These are phyloP conservation scores for Siphlonurus alternatus DNA, from an alignment of 2,888 invertebrate genomes.

Conservation along the genomic window DNA sequence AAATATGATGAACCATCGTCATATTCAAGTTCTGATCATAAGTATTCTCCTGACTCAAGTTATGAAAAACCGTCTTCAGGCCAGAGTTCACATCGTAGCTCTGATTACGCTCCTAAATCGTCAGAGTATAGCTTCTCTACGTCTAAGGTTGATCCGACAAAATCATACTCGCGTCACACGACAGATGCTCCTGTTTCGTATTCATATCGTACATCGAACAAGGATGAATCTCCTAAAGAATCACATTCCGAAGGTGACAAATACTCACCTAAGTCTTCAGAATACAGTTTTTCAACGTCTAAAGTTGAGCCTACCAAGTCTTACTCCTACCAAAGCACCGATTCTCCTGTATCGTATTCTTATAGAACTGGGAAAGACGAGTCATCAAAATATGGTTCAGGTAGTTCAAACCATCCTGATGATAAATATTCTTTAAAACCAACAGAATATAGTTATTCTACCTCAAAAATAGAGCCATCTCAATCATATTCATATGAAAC, in stretches of 20 bases:
- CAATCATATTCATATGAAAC: neutral
- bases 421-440: neutral
- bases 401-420: neutral
- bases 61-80: neutral
- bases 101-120: constrained; percentile 12
- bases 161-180: neutral
- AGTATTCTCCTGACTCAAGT: constrained; percentile 1
- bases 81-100: neutral
- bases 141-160: neutral
- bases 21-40: constrained; percentile 1
- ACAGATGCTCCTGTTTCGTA: neutral
- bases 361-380: constrained; percentile 7
- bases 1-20: constrained; percentile 2
- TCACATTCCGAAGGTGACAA: constrained; percentile 8
- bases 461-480: neutral
- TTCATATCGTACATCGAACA: neutral
- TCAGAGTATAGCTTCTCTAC: constrained; percentile 6
- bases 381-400: neutral
- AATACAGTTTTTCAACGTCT: constrained; percentile 3
- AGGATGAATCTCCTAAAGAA: neutral
- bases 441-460: neutral
- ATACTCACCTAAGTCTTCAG: constrained; percentile 11
- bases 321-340: neutral
- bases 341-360: neutral
- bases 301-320: neutral